phyloP scores from a whole-genome alignment of 2,113 vertebrate genomes.

The Echinops telfairi region DNA sequence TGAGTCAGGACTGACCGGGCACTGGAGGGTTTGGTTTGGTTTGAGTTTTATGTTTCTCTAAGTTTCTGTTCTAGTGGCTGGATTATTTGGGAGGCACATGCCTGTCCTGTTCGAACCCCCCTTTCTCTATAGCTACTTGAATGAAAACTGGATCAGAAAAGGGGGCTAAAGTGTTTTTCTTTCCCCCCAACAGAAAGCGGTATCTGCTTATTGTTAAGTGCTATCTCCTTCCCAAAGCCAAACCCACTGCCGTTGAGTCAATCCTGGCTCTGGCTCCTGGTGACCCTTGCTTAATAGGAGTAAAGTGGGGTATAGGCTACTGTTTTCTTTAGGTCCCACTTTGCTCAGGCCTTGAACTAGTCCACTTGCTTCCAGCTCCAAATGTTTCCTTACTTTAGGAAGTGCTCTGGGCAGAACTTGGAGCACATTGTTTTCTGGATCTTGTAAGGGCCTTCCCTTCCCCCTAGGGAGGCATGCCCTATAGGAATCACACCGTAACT shows the following conservation, averaged over 20 bases:
- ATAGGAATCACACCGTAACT: background rate
- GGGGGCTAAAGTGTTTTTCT: background rate
- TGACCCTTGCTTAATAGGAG: background rate
- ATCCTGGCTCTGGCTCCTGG: too few relatives aligned
- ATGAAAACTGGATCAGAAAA: background rate
- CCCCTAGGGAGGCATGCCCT: background rate
- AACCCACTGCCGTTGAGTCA: background rate
- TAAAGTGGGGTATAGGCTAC: background rate
- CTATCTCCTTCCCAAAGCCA: too few relatives aligned
- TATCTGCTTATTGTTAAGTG: too few relatives aligned
- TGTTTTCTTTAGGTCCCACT: slow-evolving; percentile 21
- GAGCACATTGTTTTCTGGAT: background rate
- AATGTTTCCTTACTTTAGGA: background rate
- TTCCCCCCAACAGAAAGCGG: too few relatives aligned
- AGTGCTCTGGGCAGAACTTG: background rate
- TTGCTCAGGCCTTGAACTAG: background rate
- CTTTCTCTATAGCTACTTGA: background rate
- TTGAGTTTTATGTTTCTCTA: background rate
- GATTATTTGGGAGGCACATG: background rate
- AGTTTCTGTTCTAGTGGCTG: background rate
- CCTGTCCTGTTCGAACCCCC: background rate
- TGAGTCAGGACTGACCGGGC: too few relatives aligned
- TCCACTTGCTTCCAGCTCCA: background rate
- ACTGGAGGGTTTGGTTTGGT: too few relatives aligned
- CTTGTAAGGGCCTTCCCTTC: background rate